Evolutionary conservation across 2,113 vertebrate genomes (phyloP), one percentile per base, ranked within the genome.

Genomic region (Lepus timidus): DNA sequence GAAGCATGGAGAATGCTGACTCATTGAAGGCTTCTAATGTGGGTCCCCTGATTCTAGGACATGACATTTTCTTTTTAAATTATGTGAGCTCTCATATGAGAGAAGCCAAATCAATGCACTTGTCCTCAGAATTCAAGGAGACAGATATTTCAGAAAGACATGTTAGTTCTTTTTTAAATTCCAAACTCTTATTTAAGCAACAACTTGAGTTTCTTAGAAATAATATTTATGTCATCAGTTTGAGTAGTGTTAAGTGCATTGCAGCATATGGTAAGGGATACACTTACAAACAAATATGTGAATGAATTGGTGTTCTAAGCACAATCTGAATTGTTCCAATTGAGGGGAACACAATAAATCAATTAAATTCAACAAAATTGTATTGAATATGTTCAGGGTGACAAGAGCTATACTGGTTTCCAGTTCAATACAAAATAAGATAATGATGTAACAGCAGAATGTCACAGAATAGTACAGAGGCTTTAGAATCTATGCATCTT

Each of bases 341-440:
- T 64, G 52, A 92, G 86, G 52, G 14, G 27, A 62, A 9, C 5
- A 52, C 7, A n/a, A 10, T 58, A 64, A 78, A 23, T 80, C 22
- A 87, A 58, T 74, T 85, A 68, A 91, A 81, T 91, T 64, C 29
- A 80, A 49, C 20, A 73, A 44, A 83, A 49, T 80, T 90, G 39
- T 76, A 23, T 52, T n/a, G 78, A 94, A 62, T 31, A 25, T 75
- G 44, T 51, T 52, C 61, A 27, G 44, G n/a, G 74, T 75, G 55
- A 70, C 23, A 44, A 68, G 22, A 70, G 20, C n/a, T 67, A 16
- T 75, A n/a, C 22, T 82, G 31, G 58, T 36, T 92, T 87, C 55
- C 73, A 85, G 17, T 84, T 79, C 64, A 73, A 36, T 36, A 71
- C 4, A 89, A 76, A 81, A 73, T 84, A 80, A 79, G 33, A 49